Conservation (phyloP, 64 coral and sea anemone species). For the Anthopleura sola region DNA sequence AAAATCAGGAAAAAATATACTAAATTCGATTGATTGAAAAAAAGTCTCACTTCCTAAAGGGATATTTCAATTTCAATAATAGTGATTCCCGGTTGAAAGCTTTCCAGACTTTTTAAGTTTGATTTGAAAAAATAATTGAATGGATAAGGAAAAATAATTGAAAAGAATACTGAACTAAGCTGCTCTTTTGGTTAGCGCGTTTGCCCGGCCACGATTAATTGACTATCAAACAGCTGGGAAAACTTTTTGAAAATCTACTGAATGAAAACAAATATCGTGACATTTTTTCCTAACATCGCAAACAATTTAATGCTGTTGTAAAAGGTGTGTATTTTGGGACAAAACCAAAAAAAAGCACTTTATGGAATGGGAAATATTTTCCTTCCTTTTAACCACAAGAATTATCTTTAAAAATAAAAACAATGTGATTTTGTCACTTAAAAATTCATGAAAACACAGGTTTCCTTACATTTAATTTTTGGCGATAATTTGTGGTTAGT, state of each 20-base stretch:
- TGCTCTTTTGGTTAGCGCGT: not conserved
- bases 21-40: not conserved
- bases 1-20: slow-evolving; percentile 6
- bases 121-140: not conserved
- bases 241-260: not conserved
- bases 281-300: not conserved
- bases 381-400: too few species aligned
- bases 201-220: not conserved
- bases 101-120: not conserved
- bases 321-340: too few species aligned
- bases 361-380: not conserved
- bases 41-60: not conserved
- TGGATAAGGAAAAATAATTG: not conserved
- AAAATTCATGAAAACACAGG: not conserved
- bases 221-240: not conserved
- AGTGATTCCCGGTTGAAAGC: not conserved
- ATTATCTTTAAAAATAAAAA: not conserved
- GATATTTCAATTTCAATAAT: not conserved
- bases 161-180: not conserved
- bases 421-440: not conserved
- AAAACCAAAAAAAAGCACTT: not conserved
- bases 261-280: not conserved
- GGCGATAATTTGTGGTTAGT: not conserved
- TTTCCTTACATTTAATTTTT: not conserved
- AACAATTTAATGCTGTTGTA: not conserved